These are phyloP conservation scores for Clostera curtula DNA, from an alignment of 2,888 invertebrate species.

Conservation along the genomic window DNA sequence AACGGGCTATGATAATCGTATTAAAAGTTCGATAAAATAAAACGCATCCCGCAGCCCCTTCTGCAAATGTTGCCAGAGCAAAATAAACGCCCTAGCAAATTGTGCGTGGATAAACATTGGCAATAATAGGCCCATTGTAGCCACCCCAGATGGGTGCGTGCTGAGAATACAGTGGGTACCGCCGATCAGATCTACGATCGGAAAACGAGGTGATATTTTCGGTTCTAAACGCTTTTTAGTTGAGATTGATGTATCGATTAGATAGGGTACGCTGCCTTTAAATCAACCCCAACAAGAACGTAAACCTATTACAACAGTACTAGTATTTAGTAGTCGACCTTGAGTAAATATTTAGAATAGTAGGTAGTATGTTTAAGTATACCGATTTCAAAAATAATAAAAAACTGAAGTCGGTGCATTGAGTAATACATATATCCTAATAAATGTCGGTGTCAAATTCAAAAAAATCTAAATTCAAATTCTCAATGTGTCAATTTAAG, in stretches of 20 bases:
- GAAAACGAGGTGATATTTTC: conserved; percentile 24
- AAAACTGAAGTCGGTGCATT: no score
- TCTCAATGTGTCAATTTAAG: no score
- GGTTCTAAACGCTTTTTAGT: conserved; percentile 17
- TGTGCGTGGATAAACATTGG: conserved; percentile 69
- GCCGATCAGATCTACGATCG: conserved; percentile 24
- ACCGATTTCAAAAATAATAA: no score
- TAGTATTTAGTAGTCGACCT: no score
- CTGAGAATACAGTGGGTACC: conserved; percentile 27
- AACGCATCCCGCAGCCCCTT: conserved; percentile 24
- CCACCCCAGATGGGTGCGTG: conserved; percentile 32
- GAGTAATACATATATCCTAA: no score
- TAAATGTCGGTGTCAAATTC: no score
- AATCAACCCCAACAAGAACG: no score
- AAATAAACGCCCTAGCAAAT: conserved; percentile 67
- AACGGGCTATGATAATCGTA: conserved; percentile 37
- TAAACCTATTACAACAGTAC: no score
- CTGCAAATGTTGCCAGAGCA: conserved; percentile 54
- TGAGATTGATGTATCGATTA: neutral
- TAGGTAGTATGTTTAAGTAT: no score
- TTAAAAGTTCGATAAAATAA: conserved; percentile 26
- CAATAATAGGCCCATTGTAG: conserved; percentile 68
- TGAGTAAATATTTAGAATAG: no score
- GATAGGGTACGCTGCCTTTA: no score
- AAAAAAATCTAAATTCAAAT: no score